Evolutionary conservation across 2,888 invertebrate species (phyloP).

Genomic region (Apamea crenata): DNA sequence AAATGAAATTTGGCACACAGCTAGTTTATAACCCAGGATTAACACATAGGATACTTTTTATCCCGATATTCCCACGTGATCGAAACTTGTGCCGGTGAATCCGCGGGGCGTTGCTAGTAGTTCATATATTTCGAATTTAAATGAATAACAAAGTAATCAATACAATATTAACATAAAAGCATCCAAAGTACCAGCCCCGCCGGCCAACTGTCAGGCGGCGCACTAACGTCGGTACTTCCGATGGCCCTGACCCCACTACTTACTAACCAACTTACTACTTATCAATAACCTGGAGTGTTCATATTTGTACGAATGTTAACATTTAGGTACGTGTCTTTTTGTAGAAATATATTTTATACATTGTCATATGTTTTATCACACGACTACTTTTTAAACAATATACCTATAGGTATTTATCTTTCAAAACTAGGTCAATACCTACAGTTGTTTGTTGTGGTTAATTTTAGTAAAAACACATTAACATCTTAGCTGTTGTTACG

Average conservation of each 20-base stretch:
- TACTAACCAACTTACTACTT: conserved; percentile 26
- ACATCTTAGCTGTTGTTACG: no score
- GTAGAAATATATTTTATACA: background rate
- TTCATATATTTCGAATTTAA: background rate
- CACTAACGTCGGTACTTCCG: conserved; percentile 53
- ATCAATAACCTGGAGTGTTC: conserved; percentile 40
- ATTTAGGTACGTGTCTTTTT: conserved; percentile 3
- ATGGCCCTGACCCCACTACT: conserved; percentile 55
- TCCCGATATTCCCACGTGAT: no score
- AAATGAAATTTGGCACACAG: no score
- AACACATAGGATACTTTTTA: no score
- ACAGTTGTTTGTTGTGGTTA: background rate
- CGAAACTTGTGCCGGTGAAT: no score
- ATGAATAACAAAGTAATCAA: conserved; percentile 4
- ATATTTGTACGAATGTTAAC: conserved; percentile 4
- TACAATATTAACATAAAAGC: background rate
- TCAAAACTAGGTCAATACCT: background rate
- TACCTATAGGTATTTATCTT: background rate
- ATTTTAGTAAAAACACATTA: background rate
- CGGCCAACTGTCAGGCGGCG: background rate
- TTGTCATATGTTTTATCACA: conserved; percentile 1
- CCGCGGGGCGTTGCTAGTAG: background rate
- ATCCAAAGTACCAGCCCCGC: conserved; percentile 2
- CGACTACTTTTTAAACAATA: background rate
- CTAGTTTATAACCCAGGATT: no score